A percentile compares a stretch with the other conserved stretches of the same genome.
Evolutionary conservation across 2,797 vertebrate species (phyloP).

Genomic region (Natrix natrix): DNA sequence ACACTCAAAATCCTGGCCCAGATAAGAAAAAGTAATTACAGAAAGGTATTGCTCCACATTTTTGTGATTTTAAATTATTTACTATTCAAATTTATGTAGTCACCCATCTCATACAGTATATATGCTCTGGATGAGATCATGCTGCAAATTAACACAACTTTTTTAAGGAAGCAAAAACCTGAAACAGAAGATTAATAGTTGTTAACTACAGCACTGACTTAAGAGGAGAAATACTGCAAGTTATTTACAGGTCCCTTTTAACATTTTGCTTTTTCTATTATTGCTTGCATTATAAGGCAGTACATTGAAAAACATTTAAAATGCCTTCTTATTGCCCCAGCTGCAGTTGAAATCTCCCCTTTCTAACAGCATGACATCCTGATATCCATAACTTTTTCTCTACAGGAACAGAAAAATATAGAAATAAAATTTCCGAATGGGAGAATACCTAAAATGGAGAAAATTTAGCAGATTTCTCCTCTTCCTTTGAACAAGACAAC

Average conservation of each 20-base stretch:
- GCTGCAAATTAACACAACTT: neutral
- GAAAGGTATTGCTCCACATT: neutral
- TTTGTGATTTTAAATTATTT: slow-evolving; percentile 3
- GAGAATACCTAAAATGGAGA: neutral
- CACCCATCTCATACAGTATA: neutral
- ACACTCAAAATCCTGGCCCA: neutral
- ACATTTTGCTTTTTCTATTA: neutral
- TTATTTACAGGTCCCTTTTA: neutral
- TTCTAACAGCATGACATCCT: neutral
- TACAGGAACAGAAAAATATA: neutral
- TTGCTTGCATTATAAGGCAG: neutral
- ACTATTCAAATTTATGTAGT: neutral
- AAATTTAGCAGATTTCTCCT: neutral
- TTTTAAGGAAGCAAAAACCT: neutral
- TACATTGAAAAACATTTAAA: neutral
- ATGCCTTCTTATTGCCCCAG: neutral
- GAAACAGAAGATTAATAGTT: slow-evolving; percentile 1
- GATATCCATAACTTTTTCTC: neutral
- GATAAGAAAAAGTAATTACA: neutral
- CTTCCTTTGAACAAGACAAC: neutral
- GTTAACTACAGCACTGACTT: neutral
- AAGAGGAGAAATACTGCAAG: neutral
- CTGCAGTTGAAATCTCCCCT: neutral
- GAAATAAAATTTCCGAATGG: neutral
- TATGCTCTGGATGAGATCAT: neutral